Conservation (phyloP, 2,113 vertebrate species). For the Sceloporus tristichus region DNA sequence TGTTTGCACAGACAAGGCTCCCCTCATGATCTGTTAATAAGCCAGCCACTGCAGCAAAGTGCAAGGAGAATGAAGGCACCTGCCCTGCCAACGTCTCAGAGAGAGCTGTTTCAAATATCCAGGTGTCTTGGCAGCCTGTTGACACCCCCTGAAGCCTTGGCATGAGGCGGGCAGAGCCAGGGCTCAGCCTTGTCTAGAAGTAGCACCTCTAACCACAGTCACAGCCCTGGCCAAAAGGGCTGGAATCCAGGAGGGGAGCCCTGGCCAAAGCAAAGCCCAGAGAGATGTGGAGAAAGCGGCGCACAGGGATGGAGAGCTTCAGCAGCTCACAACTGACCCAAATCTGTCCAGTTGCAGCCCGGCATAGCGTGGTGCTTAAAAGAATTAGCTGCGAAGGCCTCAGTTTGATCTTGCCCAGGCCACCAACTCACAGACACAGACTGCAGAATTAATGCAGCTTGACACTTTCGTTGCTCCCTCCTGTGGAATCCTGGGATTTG, state of each 20-base stretch:
- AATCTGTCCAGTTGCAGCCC: neutral
- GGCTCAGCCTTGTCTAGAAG: neutral
- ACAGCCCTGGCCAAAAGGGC: neutral
- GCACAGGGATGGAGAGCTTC: rapidly evolving
- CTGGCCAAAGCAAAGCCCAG: neutral
- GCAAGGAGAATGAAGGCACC: neutral
- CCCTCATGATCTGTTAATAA: neutral
- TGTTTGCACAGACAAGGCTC: constrained; percentile 23
- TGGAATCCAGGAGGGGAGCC: neutral
- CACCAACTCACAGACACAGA: neutral
- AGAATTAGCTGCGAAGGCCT: neutral
- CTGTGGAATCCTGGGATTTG: too few species aligned
- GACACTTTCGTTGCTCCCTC: too few species aligned
- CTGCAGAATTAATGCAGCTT: too few species aligned
- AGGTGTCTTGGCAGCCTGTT: neutral
- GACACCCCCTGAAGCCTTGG: neutral
- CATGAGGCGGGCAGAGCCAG: neutral
- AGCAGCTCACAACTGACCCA: neutral
- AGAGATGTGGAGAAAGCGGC: neutral
- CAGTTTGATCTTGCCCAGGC: neutral
- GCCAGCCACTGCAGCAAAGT: neutral
- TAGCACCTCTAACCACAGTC: too few species aligned
- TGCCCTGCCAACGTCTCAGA: neutral
- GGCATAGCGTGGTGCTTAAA: neutral
- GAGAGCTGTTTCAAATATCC: neutral